Percentiles rank a stretch among this genome's conserved stretches.
phyloP scores from a whole-genome alignment of 2,113 vertebrate genomes.

The Corvus hawaiiensis region DNA sequence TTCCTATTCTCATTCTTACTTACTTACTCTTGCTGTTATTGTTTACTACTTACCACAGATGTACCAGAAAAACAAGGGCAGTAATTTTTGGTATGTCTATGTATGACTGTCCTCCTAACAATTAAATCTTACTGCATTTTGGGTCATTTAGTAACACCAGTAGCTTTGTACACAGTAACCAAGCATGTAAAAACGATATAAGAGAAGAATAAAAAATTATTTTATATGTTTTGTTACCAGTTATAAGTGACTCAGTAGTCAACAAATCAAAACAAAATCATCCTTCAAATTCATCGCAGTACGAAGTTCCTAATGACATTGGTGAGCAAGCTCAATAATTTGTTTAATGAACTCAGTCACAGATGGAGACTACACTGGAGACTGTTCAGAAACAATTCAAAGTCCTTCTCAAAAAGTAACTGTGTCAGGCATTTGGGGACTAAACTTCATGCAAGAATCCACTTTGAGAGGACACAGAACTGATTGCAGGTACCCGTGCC shows the following conservation, averaged over 20 bases:
- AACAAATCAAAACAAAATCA: not conserved
- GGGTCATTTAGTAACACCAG: not conserved
- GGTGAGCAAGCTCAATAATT: not conserved
- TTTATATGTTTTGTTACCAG: not conserved
- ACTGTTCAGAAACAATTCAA: not conserved
- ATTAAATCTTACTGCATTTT: not conserved
- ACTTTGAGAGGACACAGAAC: not conserved
- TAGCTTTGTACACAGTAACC: not conserved
- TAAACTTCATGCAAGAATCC: not conserved
- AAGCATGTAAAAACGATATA: not conserved
- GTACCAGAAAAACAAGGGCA: not conserved
- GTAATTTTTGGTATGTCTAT: not conserved
- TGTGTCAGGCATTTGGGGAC: not conserved
- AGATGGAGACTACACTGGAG: not conserved
- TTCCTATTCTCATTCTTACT: not conserved
- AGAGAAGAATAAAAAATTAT: not conserved
- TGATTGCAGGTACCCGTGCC: rapidly evolving
- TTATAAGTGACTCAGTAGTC: not conserved
- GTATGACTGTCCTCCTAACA: not conserved
- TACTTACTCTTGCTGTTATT: not conserved
- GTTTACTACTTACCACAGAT: not conserved
- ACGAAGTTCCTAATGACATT: not conserved
- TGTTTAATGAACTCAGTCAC: not conserved
- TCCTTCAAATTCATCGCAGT: not conserved
- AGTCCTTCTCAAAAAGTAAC: not conserved